Base-by-base conservation (phyloP, 2,888 invertebrate species). In the Nowickia ferox region DNA sequence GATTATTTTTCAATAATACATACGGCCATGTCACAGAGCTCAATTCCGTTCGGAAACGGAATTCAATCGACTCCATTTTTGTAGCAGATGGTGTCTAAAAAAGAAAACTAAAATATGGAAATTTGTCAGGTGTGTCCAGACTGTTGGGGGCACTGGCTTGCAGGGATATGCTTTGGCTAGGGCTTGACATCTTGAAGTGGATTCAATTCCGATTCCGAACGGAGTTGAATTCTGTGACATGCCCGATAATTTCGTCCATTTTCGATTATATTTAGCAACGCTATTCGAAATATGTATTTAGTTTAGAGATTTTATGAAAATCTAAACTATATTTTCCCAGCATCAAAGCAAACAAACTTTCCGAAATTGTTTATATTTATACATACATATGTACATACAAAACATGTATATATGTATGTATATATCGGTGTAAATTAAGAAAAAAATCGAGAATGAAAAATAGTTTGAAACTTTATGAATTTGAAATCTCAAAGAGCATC, bases 271-370 rank as follows among this genome's bases (percentile, higher is more conserved):
- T 22, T 48, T n/a, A 51, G 69, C 40, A 78, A 78, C 30, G 42
- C 40, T 61, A 59, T 53, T 30, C 15, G 9, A 68, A n/a, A 13
- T 74, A 46, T 69, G 68, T 74, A 59, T 75, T 75, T 84, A 57
- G 63, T 74, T 75, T 79, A 65, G 63, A 71, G 65, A 76, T 75
- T 76, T 44, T 71, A 72, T 65, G 63, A 79, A 79, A 61, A 69
- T 74, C 55, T 48, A 65, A 75, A 51, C 51, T 57, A 48, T 51
- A 13, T 75, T 63, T 42, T 38, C 22, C 38, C 65, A 53, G n/a
- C 51, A 42, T 46, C 53, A 46, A 75, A 30, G 9, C 38, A 48
- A 61, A 61, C 40, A 66, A 79, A 69, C 79, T 76, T 22, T 75
- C 42, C 5, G 17, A 11, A 17, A 42, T 61, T 61, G 61, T 61